Conservation (phyloP, 2,797 vertebrate genomes). For the Rhyacichthys aspro region DNA sequence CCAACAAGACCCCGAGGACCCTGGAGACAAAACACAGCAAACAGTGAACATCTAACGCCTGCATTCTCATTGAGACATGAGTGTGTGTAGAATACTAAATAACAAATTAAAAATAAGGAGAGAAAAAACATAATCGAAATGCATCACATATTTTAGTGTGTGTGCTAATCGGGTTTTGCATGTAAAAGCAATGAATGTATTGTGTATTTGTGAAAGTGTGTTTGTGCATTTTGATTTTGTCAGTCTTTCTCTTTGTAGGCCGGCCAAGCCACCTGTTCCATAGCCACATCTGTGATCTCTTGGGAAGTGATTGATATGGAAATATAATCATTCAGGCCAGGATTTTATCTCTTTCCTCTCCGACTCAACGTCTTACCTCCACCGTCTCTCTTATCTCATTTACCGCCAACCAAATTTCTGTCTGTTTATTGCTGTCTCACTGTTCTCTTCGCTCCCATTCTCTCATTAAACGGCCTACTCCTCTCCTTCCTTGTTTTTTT, state of each 20-base stretch:
- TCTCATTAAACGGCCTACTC: constrained; percentile 33
- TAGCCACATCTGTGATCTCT: constrained; percentile 85
- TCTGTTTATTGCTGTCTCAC: constrained; percentile 48
- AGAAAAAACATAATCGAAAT: constrained; percentile 20
- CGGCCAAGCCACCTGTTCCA: constrained; percentile 86
- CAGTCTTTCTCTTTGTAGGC: constrained; percentile 77
- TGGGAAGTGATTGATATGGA: constrained; percentile 87
- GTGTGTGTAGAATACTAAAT: constrained; percentile 57
- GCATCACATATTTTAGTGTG: constrained; percentile 28
- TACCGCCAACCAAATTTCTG: constrained; percentile 61
- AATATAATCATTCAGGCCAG: constrained; percentile 84
- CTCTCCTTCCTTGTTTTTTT: constrained; percentile 40
- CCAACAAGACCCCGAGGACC: constrained; percentile 87
- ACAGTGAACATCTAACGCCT: constrained; percentile 51
- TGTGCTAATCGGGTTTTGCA: constrained; percentile 37
- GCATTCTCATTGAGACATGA: constrained; percentile 44
- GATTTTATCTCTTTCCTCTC: constrained; percentile 72
- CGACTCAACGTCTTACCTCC: constrained; percentile 40
- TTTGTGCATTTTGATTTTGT: constrained; percentile 72
- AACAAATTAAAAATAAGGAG: constrained; percentile 46
- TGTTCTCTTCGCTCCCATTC: constrained; percentile 21
- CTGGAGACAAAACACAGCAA: constrained; percentile 76
- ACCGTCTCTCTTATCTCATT: constrained; percentile 62
- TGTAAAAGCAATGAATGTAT: constrained; percentile 38
- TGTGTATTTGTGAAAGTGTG: constrained; percentile 45